Conservation (phyloP, 2,888 invertebrate species). For the Tetranychus truncatus region DNA sequence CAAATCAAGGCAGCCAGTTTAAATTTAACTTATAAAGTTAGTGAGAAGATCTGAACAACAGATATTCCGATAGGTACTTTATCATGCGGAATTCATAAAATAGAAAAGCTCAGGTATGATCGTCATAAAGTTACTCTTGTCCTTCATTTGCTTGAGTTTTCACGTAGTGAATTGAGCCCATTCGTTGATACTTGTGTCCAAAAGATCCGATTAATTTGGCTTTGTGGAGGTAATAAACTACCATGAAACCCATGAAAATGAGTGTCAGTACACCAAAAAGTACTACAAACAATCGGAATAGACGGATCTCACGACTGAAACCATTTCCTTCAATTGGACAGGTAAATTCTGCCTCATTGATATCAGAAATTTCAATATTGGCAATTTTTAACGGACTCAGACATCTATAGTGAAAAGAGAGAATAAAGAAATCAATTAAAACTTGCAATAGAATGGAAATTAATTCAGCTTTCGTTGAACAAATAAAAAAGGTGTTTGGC, state of each 20-base stretch:
- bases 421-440: not conserved
- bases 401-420: conserved; percentile 14
- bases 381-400: conserved; percentile 8
- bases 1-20: no score
- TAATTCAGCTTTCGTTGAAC: no score
- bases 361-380: conserved; percentile 10
- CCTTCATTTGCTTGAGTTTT: not conserved
- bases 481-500: no score
- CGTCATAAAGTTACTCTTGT: not conserved
- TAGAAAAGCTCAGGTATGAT: not conserved
- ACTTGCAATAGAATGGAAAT: not conserved
- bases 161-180: conserved; percentile 7
- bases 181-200: not conserved
- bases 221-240: conserved; percentile 9
- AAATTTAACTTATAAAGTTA: no score
- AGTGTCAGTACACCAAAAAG: conserved; percentile 16
- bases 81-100: not conserved
- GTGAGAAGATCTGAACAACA: no score
- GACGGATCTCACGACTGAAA: not conserved
- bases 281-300: conserved; percentile 14
- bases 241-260: conserved; percentile 16
- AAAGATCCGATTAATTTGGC: not conserved
- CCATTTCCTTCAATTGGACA: conserved; percentile 13
- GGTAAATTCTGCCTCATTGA: not conserved
- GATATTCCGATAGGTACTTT: not conserved